Percentiles rank a stretch among this genome's conserved stretches.
phyloP scores from a whole-genome alignment of 2,888 invertebrate species.

The Exephanes ischioxanthus region DNA sequence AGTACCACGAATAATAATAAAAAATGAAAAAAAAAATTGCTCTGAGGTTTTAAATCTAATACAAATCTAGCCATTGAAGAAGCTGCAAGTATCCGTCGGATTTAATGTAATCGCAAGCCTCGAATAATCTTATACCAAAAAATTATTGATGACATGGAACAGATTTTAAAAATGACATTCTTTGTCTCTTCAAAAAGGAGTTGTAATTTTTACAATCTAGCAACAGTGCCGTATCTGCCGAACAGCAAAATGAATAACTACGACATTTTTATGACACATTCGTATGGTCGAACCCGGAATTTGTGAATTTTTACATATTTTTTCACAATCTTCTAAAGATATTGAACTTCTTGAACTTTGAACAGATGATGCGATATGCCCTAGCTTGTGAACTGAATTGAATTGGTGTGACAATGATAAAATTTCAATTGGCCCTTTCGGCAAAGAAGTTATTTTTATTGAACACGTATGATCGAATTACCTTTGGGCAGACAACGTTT shows the following conservation, averaged over 20 bases:
- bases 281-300: not conserved
- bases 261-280: not conserved
- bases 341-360: not conserved
- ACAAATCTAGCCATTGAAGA: not conserved
- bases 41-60: not conserved
- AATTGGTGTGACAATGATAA: not conserved
- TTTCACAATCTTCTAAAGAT: not conserved
- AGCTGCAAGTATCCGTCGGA: not conserved
- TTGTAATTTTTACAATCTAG: too few relatives aligned
- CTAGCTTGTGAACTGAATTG: not conserved
- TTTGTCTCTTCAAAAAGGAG: too few relatives aligned
- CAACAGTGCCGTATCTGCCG: not conserved
- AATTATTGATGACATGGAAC: too few relatives aligned
- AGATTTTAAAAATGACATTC: too few relatives aligned
- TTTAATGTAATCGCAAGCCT: too few relatives aligned
- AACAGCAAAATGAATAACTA: not conserved
- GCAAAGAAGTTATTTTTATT: not conserved
- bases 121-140: too few relatives aligned
- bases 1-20: not conserved
- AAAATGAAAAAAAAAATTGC: not conserved
- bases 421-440: not conserved
- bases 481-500: constrained; percentile 60
- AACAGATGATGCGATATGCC: not conserved
- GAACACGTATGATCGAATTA: constrained; percentile 31
- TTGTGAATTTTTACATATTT: not conserved